phyloP scores from a whole-genome alignment of 2,113 vertebrate species.

The Geothlypis trichas region DNA sequence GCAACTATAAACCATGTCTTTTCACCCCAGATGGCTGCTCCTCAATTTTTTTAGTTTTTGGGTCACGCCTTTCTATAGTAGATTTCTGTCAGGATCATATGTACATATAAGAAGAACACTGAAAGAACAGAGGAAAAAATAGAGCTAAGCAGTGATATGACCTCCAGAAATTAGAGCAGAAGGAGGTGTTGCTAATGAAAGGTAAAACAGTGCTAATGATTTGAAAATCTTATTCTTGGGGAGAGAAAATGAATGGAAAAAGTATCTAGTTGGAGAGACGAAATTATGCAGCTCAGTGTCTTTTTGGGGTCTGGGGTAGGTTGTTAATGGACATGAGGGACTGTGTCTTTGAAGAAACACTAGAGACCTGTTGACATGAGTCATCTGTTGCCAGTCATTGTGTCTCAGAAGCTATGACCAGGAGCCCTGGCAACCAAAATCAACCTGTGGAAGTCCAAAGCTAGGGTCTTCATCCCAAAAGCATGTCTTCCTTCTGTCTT shows the following conservation, averaged over 20 bases:
- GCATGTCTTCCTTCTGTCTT: neutral
- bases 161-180: conserved; percentile 43
- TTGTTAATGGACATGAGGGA: neutral
- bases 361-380: neutral
- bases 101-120: neutral
- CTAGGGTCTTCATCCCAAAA: neutral
- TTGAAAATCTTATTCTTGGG: neutral
- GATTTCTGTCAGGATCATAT: conserved; percentile 3
- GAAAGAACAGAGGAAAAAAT: neutral
- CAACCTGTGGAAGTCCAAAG: neutral
- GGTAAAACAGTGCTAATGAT: neutral
- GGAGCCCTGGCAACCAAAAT: neutral
- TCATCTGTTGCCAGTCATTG: neutral
- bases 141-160: neutral
- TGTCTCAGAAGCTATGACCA: neutral
- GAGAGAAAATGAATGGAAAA: neutral
- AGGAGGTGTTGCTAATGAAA: conserved; percentile 11
- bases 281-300: neutral
- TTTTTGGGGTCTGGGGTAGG: neutral
- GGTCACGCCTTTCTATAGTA: conserved; percentile 14
- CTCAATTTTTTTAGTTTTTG: neutral
- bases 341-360: neutral
- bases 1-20: neutral
- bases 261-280: neutral
- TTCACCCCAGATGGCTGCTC: conserved; percentile 52